Evolutionary conservation across 2,797 vertebrate species (phyloP), one percentile per base, ranked within the genome.

Genomic region (Mus spretus): DNA sequence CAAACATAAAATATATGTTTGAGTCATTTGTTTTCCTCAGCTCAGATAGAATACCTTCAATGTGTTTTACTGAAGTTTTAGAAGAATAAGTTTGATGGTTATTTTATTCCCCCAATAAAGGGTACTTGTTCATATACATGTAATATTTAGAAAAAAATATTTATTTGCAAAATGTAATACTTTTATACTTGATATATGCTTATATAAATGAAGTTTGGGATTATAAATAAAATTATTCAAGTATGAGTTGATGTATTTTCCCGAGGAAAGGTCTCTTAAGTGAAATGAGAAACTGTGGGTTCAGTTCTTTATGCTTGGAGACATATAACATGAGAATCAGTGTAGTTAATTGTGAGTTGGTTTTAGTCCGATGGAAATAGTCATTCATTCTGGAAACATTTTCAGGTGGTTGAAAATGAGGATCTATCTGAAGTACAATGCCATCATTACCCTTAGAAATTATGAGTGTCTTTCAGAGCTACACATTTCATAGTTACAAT

Each of bases 111-210:
- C 3, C 13, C 47, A 50, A 75, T 74, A 80, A 89, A 75, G 93
- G 44, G 14, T 82, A 70, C 2, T 95, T 95, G 61, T 65, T 10
- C 63, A 84, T 74, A 63, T 88, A 75, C 90, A 24, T 82, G 5
- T 13, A 82, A 92, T 53, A 87, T 7, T 13, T 85, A 74, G 24
- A 70, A 40, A 40, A 57, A 77, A 57, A 34, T 50, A 74, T 31
- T 57, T 86, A 92, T 89, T 82, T 95, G 55, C 89, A 85, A 20
- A 77, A 94, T 40, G 65, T 57, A 81, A 83, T 79, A 79, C 75
- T 88, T 26, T n/a, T 70, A 70, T 70, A 72, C 11, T 86, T 93
- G 81, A 5, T 70, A 44, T 44, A 70, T 75, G 40, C 70, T 86
- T 89, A 75, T 91, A 89, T 31, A 12, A 65, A 31, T 65, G 12